These are phyloP conservation scores for Hoplostethus mediterraneus DNA, from an alignment of 2,797 vertebrate species.

Conservation along the genomic window DNA sequence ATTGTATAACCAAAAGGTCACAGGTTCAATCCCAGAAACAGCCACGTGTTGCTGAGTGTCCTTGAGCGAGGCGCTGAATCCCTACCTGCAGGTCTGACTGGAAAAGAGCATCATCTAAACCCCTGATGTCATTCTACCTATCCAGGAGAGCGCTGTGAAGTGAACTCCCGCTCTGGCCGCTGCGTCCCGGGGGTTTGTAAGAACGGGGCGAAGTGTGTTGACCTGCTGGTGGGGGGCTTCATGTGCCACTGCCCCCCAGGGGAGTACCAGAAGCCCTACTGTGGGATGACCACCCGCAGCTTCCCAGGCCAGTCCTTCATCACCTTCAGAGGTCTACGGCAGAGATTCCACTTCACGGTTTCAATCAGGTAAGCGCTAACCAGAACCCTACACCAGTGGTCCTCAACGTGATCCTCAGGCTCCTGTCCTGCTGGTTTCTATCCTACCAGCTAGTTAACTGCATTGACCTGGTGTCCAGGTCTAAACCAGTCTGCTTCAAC, in stretches of 20 bases:
- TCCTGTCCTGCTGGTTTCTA: too few relatives aligned
- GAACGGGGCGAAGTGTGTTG: conserved; percentile 89
- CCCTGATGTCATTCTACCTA: background rate
- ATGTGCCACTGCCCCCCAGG: conserved; percentile 88
- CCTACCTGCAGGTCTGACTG: too few relatives aligned
- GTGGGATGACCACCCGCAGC: conserved; percentile 90
- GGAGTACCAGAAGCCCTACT: conserved; percentile 88
- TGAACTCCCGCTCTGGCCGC: conserved; percentile 86
- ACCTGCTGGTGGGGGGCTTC: conserved; percentile 91
- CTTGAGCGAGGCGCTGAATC: too few relatives aligned
- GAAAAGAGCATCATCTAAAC: too few relatives aligned
- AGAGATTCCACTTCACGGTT: conserved; percentile 92
- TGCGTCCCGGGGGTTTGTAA: conserved; percentile 88
- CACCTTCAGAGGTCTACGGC: conserved; percentile 91
- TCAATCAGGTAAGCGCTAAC: conserved; percentile 86
- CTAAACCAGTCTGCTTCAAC: too few relatives aligned
- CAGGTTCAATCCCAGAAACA: too few relatives aligned
- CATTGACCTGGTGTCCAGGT: too few relatives aligned
- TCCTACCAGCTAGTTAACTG: too few relatives aligned
- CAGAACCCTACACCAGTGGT: too few relatives aligned
- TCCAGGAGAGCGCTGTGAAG: conserved; percentile 89
- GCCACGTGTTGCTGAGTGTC: background rate
- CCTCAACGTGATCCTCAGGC: too few relatives aligned
- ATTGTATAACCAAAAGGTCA: too few relatives aligned
- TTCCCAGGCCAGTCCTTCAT: conserved; percentile 91